Conservation (phyloP, 2,113 vertebrate genomes). For the Neotragus pygmaeus region DNA sequence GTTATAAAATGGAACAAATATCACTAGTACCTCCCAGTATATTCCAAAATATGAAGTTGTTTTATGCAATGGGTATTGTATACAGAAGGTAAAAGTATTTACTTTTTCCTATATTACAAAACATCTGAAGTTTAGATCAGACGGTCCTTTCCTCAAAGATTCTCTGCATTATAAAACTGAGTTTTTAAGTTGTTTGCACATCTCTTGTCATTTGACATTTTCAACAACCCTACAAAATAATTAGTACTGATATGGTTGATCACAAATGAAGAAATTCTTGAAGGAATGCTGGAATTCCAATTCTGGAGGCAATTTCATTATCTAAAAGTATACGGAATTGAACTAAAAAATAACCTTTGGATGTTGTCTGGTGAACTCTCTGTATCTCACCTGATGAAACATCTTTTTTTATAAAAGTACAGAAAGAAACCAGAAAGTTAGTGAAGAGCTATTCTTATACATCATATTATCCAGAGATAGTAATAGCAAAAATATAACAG, state of each 20-base stretch:
- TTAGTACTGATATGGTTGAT: not conserved
- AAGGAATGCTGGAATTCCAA: not conserved
- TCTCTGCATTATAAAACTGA: not conserved
- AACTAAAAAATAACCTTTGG: not conserved
- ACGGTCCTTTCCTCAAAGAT: not conserved
- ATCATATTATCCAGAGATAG: not conserved
- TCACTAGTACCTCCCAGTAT: not conserved
- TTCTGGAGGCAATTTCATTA: not conserved
- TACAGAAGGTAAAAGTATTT: not conserved
- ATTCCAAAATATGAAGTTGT: not conserved
- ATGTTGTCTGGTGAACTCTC: not conserved
- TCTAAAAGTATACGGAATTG: not conserved
- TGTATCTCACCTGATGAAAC: not conserved
- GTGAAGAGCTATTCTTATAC: not conserved
- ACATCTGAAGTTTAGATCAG: not conserved
- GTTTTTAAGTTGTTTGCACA: not conserved
- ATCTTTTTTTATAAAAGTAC: not conserved
- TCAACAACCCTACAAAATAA: not conserved
- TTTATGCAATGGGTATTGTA: not conserved
- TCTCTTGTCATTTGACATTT: not conserved
- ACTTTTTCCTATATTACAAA: constrained; percentile 3
- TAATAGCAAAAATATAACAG: not conserved
- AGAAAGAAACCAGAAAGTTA: not conserved
- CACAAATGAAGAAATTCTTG: not conserved
- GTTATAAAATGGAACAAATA: not conserved